A percentile compares a stretch with the other conserved stretches of the same genome.
Evolutionary conservation across 2,113 vertebrate species (phyloP).

Genomic region (Actinemys pallida): DNA sequence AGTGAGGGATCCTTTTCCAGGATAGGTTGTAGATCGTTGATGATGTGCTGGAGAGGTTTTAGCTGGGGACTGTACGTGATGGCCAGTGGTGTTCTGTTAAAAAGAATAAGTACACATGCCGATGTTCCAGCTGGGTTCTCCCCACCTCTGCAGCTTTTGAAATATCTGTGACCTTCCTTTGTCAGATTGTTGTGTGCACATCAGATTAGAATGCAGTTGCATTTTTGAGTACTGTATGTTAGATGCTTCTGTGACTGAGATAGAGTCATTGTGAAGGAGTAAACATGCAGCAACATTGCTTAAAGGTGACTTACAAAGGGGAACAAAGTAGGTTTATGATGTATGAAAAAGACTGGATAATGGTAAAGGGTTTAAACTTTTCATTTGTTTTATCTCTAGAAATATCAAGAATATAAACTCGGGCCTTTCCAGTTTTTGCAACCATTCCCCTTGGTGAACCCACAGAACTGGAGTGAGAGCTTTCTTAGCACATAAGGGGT

Average conservation of each 20-base stretch:
- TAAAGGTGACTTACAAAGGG: neutral
- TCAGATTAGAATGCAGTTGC: neutral
- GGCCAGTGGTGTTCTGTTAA: too few species aligned
- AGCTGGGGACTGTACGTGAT: too few species aligned
- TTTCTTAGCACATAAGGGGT: neutral
- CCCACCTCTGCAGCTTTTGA: neutral
- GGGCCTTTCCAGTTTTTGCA: neutral
- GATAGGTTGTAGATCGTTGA: too few species aligned
- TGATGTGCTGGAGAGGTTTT: too few species aligned
- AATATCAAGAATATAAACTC: neutral
- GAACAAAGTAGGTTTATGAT: neutral
- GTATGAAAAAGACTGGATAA: neutral
- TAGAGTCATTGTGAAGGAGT: neutral
- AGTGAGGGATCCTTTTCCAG: too few species aligned
- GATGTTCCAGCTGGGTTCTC: neutral
- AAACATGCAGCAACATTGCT: neutral
- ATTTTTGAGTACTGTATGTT: neutral
- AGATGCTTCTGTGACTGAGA: neutral
- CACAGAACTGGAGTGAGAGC: neutral
- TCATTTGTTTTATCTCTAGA: neutral
- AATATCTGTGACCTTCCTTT: neutral
- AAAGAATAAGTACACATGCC: neutral
- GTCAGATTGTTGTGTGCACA: neutral
- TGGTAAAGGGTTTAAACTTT: neutral
- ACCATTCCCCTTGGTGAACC: neutral